Evolutionary conservation across 2,888 invertebrate genomes (phyloP), one percentile per base, ranked within the genome.

Genomic region (Sphaerophoria rueppellii): DNA sequence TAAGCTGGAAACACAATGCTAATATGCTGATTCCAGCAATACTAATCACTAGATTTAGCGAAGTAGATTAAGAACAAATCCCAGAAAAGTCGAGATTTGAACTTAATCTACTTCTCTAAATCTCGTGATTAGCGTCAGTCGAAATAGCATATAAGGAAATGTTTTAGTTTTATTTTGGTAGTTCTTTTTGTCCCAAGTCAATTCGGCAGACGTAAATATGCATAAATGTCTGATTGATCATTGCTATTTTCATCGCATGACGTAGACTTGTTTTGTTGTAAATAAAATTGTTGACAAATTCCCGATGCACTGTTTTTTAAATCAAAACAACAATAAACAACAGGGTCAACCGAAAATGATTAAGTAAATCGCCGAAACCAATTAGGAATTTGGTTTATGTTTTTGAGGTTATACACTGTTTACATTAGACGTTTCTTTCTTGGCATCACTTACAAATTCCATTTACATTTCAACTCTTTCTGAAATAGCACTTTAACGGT

Each of bases 1-100:
- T 67, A 46, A 65, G 82, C 65, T 83, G 79, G 74, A 71, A 65
- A 60, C 82, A 75, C 71, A 83, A 50, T 63, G 14, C 4, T 5
- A 24, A 35, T 4, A 14, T 9, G 11, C 16, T 37, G 3, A n/a
- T 50, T 0, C 9, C 32, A 5, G 4, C 6, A 32, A 32, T 54
- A 11, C 14, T 16, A 50, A 54, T 2, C 7, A 43, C 7, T 37
- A 6, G 37, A 7, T n/a, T n/a, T n/a, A n/a, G n/a, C n/a, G n/a
- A n/a, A n/a, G n/a, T n/a, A n/a, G n/a, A n/a, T n/a, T n/a, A n/a
- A n/a, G n/a, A n/a, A n/a, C n/a, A n/a, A n/a, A n/a, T n/a, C n/a
- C n/a, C n/a, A n/a, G n/a, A n/a, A n/a, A n/a, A n/a, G n/a, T n/a
- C n/a, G n/a, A n/a, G n/a, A n/a, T n/a, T n/a, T n/a, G n/a, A n/a